phyloP scores from a whole-genome alignment of 2,113 vertebrate species.

The Poeciliopsis prolifica region DNA sequence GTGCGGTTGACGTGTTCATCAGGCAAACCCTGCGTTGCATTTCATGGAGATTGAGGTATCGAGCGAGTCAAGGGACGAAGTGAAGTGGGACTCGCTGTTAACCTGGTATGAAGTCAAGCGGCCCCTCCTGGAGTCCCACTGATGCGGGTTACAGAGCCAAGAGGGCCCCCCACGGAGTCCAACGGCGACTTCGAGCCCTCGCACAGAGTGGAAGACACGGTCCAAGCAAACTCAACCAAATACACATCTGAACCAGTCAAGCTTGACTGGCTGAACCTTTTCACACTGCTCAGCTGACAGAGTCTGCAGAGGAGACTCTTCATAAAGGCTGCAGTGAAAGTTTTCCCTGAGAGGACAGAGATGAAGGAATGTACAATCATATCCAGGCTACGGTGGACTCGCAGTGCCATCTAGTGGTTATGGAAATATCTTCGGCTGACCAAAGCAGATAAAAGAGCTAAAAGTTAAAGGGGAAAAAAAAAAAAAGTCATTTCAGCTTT shows the following conservation, averaged over 20 bases:
- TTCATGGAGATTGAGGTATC: background rate
- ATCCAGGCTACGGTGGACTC: slow-evolving; percentile 43
- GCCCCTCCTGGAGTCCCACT: slow-evolving; percentile 19
- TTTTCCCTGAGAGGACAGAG: slow-evolving; percentile 7
- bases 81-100: background rate
- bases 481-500: slow-evolving; percentile 7
- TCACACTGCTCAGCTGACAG: slow-evolving; percentile 15
- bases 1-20: background rate
- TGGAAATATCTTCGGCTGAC: background rate
- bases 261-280: slow-evolving; percentile 43
- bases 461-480: background rate
- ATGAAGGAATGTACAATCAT: slow-evolving; percentile 41
- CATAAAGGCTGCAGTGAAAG: slow-evolving; percentile 17
- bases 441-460: slow-evolving; percentile 19
- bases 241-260: slow-evolving; percentile 44
- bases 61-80: background rate
- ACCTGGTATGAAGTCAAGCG: slow-evolving; percentile 26
- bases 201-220: slow-evolving; percentile 41
- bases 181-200: slow-evolving; percentile 25
- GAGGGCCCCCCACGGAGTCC: slow-evolving; percentile 9
- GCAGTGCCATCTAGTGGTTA: slow-evolving; percentile 61
- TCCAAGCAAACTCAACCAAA: slow-evolving; percentile 56
- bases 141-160: slow-evolving; percentile 31
- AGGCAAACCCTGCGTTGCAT: background rate
- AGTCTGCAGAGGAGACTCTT: slow-evolving; percentile 24